Evolutionary conservation across 2,797 vertebrate genomes (phyloP).

Genomic region (Podarcis siculus): DNA sequence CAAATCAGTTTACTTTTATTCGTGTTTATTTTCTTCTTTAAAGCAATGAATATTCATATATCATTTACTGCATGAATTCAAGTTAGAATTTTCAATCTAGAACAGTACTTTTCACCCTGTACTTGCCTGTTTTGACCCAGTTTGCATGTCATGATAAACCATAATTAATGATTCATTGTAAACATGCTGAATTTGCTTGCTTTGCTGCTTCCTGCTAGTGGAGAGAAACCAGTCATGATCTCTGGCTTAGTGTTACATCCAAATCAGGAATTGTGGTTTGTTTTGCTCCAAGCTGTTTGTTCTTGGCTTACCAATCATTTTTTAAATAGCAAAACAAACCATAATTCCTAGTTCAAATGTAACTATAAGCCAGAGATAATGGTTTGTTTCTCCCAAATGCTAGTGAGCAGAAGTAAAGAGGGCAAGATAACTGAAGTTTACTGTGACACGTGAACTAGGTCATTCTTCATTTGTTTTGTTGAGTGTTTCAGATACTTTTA

Average conservation of each 20-base stretch:
- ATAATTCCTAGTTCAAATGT: too few species aligned
- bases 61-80: neutral
- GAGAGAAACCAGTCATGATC: too few species aligned
- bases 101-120: neutral
- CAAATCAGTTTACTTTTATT: neutral
- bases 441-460: too few species aligned
- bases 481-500: neutral
- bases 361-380: too few species aligned
- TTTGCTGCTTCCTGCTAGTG: neutral
- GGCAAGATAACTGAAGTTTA: too few species aligned
- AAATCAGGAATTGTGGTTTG: neutral
- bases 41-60: neutral
- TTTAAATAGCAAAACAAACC: too few species aligned
- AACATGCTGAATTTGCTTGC: neutral
- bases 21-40: neutral
- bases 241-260: too few species aligned
- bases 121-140: neutral
- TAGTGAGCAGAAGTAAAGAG: too few species aligned
- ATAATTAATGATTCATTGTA: too few species aligned
- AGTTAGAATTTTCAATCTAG: neutral
- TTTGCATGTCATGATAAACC: neutral
- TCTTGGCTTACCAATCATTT: too few species aligned
- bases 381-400: too few species aligned
- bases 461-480: neutral
- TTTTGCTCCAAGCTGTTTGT: neutral